phyloP scores from a whole-genome alignment of 2,888 invertebrate genomes.

The Helleia helle region DNA sequence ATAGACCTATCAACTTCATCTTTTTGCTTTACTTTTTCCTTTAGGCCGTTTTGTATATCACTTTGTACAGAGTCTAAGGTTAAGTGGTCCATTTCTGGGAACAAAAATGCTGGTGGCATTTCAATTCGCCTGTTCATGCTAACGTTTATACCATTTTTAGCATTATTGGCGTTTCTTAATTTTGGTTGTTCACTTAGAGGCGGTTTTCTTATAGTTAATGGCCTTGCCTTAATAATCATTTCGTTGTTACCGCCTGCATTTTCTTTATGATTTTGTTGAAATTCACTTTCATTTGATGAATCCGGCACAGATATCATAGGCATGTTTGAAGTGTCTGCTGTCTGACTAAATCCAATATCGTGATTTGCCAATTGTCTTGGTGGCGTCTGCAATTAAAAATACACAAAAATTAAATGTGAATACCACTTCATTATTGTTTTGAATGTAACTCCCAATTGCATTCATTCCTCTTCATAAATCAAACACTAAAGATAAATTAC shows the following conservation, averaged over 20 bases:
- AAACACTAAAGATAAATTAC: too few species aligned
- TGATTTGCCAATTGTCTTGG: slow-evolving; percentile 68
- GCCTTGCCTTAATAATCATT: slow-evolving; percentile 83
- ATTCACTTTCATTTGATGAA: slow-evolving; percentile 44
- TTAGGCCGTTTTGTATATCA: slow-evolving; percentile 44
- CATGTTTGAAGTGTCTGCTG: slow-evolving; percentile 38
- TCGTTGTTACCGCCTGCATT: slow-evolving; percentile 50
- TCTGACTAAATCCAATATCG: slow-evolving; percentile 44
- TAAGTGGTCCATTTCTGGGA: slow-evolving; percentile 82
- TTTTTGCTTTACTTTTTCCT: slow-evolving; percentile 49
- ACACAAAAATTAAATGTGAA: too few species aligned
- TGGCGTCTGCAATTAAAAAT: slow-evolving; percentile 40
- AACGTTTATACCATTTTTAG: slow-evolving; percentile 76
- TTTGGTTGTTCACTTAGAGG: slow-evolving; percentile 87
- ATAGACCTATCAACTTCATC: slow-evolving; percentile 62
- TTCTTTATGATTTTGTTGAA: slow-evolving; percentile 52
- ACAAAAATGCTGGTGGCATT: slow-evolving; percentile 87
- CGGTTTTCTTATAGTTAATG: slow-evolving; percentile 87
- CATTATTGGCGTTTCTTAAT: slow-evolving; percentile 74
- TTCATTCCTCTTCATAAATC: too few species aligned
- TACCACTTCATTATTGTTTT: too few species aligned
- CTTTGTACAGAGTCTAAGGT: slow-evolving; percentile 56
- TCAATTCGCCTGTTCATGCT: slow-evolving; percentile 83
- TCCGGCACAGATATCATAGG: slow-evolving; percentile 52
- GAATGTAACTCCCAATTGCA: too few species aligned